A percentile compares a stretch with the other conserved stretches of the same genome.
phyloP scores from a whole-genome alignment of 1,140 invertebrate species.

The Neodiprion lecontei region DNA sequence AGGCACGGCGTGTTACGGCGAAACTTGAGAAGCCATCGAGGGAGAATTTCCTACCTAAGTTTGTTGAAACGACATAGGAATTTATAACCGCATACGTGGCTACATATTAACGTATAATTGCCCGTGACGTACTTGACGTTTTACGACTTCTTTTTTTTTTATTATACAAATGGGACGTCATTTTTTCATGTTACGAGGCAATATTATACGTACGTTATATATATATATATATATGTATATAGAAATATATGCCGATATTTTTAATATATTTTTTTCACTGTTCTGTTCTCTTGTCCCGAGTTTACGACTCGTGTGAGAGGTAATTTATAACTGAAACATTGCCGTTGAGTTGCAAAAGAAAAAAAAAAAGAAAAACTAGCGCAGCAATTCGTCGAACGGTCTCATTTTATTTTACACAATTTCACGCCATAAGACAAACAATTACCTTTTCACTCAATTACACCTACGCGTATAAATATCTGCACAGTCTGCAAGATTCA shows the following conservation, averaged over 20 bases:
- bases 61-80: no score
- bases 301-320: neutral
- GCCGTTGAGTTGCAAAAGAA: neutral
- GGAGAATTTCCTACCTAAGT: no score
- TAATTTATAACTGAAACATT: neutral
- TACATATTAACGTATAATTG: neutral
- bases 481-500: no score
- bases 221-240: neutral
- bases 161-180: neutral
- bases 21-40: no score
- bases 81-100: no score
- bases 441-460: no score
- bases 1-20: no score
- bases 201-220: neutral
- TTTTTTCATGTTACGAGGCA: neutral
- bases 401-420: no score
- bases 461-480: no score
- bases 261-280: neutral
- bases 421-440: no score
- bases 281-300: neutral
- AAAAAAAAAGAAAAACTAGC: no score
- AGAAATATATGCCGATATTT: neutral
- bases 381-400: no score
- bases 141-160: neutral
- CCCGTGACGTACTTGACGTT: neutral